A percentile compares a stretch with the other conserved stretches of the same genome.
phyloP scores from a whole-genome alignment of 2,113 vertebrate species.

The Brachyhypopomus gauderio region DNA sequence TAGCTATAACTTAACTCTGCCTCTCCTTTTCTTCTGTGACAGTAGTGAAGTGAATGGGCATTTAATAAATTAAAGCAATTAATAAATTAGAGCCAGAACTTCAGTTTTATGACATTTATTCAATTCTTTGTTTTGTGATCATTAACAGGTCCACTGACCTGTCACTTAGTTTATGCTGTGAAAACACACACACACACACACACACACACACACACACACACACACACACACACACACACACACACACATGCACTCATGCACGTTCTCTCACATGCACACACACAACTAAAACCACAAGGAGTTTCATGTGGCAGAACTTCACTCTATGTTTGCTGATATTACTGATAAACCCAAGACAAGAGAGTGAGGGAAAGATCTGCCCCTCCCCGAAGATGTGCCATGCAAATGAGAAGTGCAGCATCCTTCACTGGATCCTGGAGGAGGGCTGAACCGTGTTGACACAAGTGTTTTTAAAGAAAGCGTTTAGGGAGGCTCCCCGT shows the following conservation, averaged over 20 bases:
- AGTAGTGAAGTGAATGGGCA: no score
- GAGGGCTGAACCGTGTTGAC: slow-evolving; percentile 53
- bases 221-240: no score
- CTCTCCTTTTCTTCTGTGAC: no score
- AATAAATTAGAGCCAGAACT: no score
- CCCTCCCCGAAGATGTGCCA: slow-evolving; percentile 42
- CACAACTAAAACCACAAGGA: not conserved
- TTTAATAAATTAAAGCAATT: no score
- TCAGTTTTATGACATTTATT: no score
- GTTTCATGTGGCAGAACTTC: not conserved
- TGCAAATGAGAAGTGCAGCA: slow-evolving; percentile 50
- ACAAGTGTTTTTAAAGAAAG: slow-evolving; percentile 47
- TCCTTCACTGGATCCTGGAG: slow-evolving; percentile 62
- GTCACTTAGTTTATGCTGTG: not conserved
- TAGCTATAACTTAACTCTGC: no score
- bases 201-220: no score
- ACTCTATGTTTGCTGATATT: not conserved
- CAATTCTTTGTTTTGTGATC: no score
- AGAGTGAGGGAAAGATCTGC: not conserved
- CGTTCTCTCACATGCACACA: no score
- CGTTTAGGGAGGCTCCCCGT: slow-evolving; percentile 8
- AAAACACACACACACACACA: no score
- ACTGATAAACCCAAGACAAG: slow-evolving; percentile 11
- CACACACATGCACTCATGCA: no score
- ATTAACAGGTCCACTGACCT: not conserved